These are phyloP conservation scores for Sardina pilchardus DNA, from an alignment of 2,113 vertebrate species.

Conservation along the genomic window DNA sequence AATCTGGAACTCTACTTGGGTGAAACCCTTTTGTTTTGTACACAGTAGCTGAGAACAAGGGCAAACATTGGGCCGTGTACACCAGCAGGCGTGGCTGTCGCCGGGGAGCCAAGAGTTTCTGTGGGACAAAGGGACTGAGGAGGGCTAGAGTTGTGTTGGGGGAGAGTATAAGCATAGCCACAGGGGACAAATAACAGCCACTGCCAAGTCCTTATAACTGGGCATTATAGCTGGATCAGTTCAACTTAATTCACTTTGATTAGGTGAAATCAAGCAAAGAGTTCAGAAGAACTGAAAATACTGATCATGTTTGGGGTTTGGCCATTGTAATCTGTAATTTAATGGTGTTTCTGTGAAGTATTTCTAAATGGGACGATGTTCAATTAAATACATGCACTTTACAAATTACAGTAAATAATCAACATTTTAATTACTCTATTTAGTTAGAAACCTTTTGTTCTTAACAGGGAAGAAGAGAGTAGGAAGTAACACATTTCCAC, in stretches of 20 bases:
- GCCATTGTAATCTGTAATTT: too few relatives aligned
- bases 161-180: background rate
- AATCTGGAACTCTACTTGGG: slow-evolving; percentile 13
- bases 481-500: too few relatives aligned
- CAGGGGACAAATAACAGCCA: background rate
- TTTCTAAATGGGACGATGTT: too few relatives aligned
- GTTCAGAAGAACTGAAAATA: too few relatives aligned
- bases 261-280: too few relatives aligned
- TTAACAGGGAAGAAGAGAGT: too few relatives aligned
- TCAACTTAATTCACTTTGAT: too few relatives aligned
- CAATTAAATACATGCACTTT: too few relatives aligned
- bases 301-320: too few relatives aligned
- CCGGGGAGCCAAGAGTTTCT: slow-evolving; percentile 4
- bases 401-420: background rate
- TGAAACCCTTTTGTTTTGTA: slow-evolving; percentile 48
- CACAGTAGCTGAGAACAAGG: slow-evolving; percentile 44
- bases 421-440: too few relatives aligned
- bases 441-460: too few relatives aligned
- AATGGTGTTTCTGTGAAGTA: background rate
- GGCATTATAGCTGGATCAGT: too few relatives aligned
- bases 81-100: slow-evolving; percentile 24
- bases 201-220: background rate
- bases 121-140: slow-evolving; percentile 1
- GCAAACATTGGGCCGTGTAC: slow-evolving; percentile 51
- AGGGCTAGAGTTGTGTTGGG: background rate